Evolutionary conservation across 2,113 vertebrate species (phyloP).

Genomic region (Caloenas nicobarica): DNA sequence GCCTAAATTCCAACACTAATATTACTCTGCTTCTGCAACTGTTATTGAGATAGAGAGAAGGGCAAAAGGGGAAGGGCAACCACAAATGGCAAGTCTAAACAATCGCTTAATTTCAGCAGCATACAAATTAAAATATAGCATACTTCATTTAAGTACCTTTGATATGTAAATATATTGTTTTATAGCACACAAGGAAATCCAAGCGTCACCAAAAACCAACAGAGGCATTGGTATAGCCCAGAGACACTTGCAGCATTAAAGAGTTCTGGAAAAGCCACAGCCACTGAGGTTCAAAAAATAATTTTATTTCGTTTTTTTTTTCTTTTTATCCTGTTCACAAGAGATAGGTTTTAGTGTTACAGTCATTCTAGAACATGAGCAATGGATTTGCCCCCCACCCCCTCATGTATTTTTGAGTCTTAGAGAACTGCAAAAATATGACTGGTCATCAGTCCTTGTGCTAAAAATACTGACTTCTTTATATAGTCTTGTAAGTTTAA

Average conservation of each 20-base stretch:
- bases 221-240: neutral
- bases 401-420: neutral
- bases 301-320: neutral
- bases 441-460: neutral
- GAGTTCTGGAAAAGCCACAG: neutral
- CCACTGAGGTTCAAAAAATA: neutral
- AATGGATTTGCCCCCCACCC: neutral
- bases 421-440: neutral
- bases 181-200: neutral
- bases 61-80: too few relatives aligned
- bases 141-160: neutral
- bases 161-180: neutral
- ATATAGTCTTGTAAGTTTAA: neutral
- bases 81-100: too few relatives aligned
- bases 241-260: neutral
- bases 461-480: constrained; percentile 6
- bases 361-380: neutral
- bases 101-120: too few relatives aligned
- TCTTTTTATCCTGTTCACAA: neutral
- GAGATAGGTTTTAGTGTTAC: neutral
- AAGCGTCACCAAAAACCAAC: neutral
- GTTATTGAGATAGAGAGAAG: too few relatives aligned
- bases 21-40: too few relatives aligned
- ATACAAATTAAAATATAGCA: neutral
- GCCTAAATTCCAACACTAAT: too few relatives aligned